Percentiles rank a stretch among this genome's conserved stretches.
Conservation (phyloP, 2,888 invertebrate genomes). For the Diaperis boleti region DNA sequence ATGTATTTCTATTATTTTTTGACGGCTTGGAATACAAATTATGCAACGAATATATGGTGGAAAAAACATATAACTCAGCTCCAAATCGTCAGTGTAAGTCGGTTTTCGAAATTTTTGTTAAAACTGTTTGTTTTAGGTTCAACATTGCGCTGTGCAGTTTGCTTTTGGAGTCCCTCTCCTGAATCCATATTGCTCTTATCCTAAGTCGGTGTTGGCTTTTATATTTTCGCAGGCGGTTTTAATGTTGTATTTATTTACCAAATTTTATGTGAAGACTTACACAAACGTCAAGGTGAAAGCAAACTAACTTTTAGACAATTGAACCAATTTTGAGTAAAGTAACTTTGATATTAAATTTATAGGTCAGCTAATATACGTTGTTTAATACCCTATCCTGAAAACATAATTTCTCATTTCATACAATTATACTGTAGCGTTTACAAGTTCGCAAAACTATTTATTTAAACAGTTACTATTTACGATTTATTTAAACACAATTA, state of each 20-base stretch:
- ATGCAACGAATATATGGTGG: conserved; percentile 81
- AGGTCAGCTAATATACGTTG: no score
- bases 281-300: neutral
- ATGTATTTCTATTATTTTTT: conserved; percentile 87
- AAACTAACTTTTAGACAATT: no score
- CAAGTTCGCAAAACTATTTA: no score
- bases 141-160: conserved; percentile 8
- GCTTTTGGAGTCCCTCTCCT: conserved; percentile 7
- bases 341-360: no score
- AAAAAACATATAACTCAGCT: conserved; percentile 84
- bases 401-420: no score
- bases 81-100: conserved; percentile 75
- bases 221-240: no score
- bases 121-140: conserved; percentile 1
- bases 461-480: no score
- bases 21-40: conserved; percentile 76
- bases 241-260: conserved; percentile 16
- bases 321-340: no score
- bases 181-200: conserved; percentile 11
- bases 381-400: no score
- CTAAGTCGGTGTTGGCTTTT: conserved; percentile 3
- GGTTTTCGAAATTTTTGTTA: conserved; percentile 12
- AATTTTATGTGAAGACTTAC: conserved; percentile 16
- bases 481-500: no score
- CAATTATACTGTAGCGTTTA: no score